Conservation (phyloP, 2,888 invertebrate genomes). For the Girardia tigrina region DNA sequence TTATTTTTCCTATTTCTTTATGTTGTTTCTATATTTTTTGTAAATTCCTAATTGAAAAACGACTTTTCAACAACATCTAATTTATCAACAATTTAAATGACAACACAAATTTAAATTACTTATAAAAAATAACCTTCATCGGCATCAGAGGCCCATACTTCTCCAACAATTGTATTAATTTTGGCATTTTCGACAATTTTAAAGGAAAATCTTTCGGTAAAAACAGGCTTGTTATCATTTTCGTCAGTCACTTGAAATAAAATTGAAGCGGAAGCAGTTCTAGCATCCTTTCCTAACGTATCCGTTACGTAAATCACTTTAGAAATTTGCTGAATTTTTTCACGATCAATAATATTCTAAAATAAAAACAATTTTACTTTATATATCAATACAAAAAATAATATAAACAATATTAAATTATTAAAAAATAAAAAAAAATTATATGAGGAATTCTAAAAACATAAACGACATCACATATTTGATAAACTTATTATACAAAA, state of each 20-base stretch:
- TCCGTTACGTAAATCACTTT: not conserved
- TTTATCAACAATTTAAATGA: no score
- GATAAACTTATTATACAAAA: no score
- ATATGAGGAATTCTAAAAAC: no score
- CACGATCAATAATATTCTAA: slow-evolving; percentile 13
- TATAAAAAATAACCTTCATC: slow-evolving; percentile 13
- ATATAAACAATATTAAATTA: not conserved
- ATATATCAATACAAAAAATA: not conserved
- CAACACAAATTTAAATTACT: not conserved
- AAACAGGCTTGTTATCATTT: slow-evolving; percentile 8
- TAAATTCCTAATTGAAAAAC: no score
- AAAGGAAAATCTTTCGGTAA: slow-evolving; percentile 9
- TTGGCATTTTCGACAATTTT: not conserved
- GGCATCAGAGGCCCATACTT: not conserved
- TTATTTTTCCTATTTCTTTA: no score
- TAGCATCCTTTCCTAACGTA: not conserved
- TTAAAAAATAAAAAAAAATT: no score
- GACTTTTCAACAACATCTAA: no score
- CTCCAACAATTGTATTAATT: not conserved
- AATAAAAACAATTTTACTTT: not conserved
- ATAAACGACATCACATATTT: no score
- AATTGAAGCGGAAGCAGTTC: not conserved
- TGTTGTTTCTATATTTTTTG: no score
- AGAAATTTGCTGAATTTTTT: not conserved
- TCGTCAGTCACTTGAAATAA: not conserved